Base-by-base conservation (phyloP, 2,888 invertebrate genomes). In the Drosophila nr. fundita region DNA sequence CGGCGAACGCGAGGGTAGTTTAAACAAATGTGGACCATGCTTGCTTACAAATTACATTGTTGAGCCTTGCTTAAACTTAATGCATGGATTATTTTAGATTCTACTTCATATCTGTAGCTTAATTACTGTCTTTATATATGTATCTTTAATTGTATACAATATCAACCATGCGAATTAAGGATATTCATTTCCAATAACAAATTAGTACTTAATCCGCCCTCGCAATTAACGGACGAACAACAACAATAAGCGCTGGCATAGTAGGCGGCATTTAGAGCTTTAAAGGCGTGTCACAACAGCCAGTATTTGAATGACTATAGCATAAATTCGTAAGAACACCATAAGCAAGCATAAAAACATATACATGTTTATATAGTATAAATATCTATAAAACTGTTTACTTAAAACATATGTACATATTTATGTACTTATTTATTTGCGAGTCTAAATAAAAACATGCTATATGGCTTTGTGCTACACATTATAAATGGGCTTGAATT, bases 271-370 rank as follows among this genome's bases (percentile, higher is more conserved):
- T 66, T 66, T 34, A 36, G 58, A 75, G 75, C 76, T 75, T 75
- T 75, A 58, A 32, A 63, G 75, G 70, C 75, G 61, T 75, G 57
- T 58, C 65, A 66, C 36, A 75, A 24, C 75, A 75, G 38, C 58
- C 58, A 75, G 76, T 69, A 45, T 75, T 53, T 75, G 69, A 54
- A 69, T 68, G 74, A 58, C 64, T 58, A 61, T 49, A 45, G 40
- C 40, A 59, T 73, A 66, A 27, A 50, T 49, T 34, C 57, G 30
- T 30, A 38, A 21, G 67, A 32, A 21, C 13, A 45, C 21, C 45
- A 45, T 24, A 48, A 42, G 55, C 54, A 53, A 49, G 54, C 54
- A 67, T 67, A 40, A 64, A 48, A 57, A 32, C 32, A 64, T 45
- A 55, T 49, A 24, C 34, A 10, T 24, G 21, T 58, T 32, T 45